A percentile compares a stretch with the other conserved stretches of the same genome.
Evolutionary conservation across 2,888 invertebrate genomes (phyloP).

Genomic region (Rhingia rostrata): DNA sequence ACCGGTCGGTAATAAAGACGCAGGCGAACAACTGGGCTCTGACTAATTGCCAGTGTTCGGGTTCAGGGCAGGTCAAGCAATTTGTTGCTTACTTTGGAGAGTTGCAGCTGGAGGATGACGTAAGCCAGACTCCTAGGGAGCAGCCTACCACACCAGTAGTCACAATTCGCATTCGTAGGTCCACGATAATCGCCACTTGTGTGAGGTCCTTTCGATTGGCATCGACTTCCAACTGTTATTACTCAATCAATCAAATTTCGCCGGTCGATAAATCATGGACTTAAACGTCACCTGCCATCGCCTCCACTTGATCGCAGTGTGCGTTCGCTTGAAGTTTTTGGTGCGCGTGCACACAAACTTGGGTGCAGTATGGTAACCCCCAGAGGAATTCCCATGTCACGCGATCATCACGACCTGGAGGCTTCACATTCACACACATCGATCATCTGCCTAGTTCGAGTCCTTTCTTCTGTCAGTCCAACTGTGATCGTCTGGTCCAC

Average conservation of each 20-base stretch:
- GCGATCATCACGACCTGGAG: slow-evolving; percentile 54
- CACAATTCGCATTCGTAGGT: background rate
- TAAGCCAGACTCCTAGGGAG: slow-evolving; percentile 1
- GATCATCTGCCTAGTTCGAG: slow-evolving; percentile 51
- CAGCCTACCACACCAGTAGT: slow-evolving; percentile 13
- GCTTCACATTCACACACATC: slow-evolving; percentile 39
- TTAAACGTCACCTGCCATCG: slow-evolving; percentile 57
- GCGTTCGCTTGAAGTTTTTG: slow-evolving; percentile 8
- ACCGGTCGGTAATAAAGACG: slow-evolving; percentile 60
- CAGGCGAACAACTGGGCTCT: slow-evolving; percentile 43
- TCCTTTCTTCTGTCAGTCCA: slow-evolving; percentile 13
- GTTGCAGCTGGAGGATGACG: slow-evolving; percentile 31
- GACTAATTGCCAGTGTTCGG: slow-evolving; percentile 60
- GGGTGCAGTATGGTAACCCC: slow-evolving; percentile 42
- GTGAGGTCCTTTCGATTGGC: slow-evolving; percentile 47
- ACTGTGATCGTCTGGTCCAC: slow-evolving; percentile 19
- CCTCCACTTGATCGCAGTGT: slow-evolving; percentile 35
- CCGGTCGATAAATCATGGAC: slow-evolving; percentile 35
- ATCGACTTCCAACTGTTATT: slow-evolving; percentile 38
- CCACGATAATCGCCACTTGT: background rate
- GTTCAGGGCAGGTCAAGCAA: slow-evolving; percentile 70
- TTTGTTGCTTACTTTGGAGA: slow-evolving; percentile 57
- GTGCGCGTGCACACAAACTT: slow-evolving; percentile 1
- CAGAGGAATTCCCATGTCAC: slow-evolving; percentile 46
- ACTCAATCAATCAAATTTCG: slow-evolving; percentile 53